These are phyloP conservation scores for Solenopsis invicta DNA, from an alignment of 1,140 invertebrate species.

Conservation along the genomic window DNA sequence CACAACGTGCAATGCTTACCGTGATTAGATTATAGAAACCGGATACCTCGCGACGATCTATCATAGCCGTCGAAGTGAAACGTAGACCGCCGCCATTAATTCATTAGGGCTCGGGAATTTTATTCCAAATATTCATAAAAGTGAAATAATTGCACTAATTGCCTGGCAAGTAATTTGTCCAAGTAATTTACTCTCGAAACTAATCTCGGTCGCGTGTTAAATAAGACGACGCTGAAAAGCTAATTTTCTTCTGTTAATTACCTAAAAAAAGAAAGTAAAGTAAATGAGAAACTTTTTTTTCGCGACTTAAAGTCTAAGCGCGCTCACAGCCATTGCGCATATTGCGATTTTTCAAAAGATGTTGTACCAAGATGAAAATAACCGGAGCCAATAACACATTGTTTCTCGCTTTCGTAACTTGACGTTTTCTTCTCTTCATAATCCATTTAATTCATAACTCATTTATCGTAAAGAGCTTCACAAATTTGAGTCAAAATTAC, in stretches of 20 bases:
- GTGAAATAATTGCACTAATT: conserved; percentile 12
- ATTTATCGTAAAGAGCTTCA: background rate
- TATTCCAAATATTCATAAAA: conserved; percentile 46
- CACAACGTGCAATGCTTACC: background rate
- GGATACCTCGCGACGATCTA: conserved; percentile 21
- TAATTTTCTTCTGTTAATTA: conserved; percentile 9
- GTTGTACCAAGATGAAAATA: background rate
- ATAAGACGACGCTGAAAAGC: background rate
- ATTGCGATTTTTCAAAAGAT: background rate
- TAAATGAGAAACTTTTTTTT: background rate
- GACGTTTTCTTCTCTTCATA: background rate
- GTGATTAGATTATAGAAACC: conserved; percentile 17
- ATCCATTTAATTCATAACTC: background rate
- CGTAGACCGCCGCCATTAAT: conserved; percentile 28
- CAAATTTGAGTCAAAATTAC: background rate
- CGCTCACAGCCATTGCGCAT: background rate
- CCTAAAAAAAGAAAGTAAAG: background rate
- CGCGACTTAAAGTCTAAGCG: background rate
- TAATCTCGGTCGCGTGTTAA: background rate
- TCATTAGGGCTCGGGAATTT: conserved; percentile 30
- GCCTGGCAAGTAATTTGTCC: conserved; percentile 7
- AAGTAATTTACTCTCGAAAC: conserved; percentile 4
- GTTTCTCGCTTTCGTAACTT: background rate
- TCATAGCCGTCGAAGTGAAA: conserved; percentile 43
- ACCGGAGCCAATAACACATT: background rate